phyloP scores from a whole-genome alignment of 2,797 vertebrate genomes.

The Eurystomus glaucurus region DNA sequence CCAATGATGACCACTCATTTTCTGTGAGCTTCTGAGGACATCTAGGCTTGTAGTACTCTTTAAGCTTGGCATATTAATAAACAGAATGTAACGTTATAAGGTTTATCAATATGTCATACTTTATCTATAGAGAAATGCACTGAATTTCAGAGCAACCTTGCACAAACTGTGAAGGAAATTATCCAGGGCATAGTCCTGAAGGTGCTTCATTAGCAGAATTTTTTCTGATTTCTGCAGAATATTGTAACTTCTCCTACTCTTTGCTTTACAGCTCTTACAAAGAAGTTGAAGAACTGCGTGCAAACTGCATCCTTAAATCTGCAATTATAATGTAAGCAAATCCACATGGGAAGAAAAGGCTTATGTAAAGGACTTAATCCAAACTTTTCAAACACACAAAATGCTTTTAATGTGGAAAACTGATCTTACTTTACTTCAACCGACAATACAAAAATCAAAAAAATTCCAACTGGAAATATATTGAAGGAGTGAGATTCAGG shows the following conservation, averaged over 20 bases:
- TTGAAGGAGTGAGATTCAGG: background rate
- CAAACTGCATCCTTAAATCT: background rate
- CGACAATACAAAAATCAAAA: background rate
- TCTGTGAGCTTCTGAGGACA: background rate
- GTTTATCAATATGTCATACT: background rate
- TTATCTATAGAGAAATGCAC: background rate
- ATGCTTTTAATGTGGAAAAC: background rate
- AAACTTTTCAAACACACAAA: background rate
- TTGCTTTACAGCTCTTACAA: background rate
- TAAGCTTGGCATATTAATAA: background rate
- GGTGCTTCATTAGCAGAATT: background rate
- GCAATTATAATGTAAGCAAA: background rate
- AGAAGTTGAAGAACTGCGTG: background rate
- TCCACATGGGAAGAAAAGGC: background rate
- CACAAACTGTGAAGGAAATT: background rate
- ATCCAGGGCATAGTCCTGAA: background rate
- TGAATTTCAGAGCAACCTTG: background rate
- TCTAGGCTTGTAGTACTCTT: background rate
- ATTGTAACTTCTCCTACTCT: background rate
- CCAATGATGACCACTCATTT: background rate
- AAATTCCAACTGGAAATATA: background rate
- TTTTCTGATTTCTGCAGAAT: background rate
- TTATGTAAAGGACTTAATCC: background rate
- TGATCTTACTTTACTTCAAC: background rate
- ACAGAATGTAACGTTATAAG: background rate